phyloP scores from a whole-genome alignment of 2,888 invertebrate species.

The Hirtodrosophila duncani region DNA sequence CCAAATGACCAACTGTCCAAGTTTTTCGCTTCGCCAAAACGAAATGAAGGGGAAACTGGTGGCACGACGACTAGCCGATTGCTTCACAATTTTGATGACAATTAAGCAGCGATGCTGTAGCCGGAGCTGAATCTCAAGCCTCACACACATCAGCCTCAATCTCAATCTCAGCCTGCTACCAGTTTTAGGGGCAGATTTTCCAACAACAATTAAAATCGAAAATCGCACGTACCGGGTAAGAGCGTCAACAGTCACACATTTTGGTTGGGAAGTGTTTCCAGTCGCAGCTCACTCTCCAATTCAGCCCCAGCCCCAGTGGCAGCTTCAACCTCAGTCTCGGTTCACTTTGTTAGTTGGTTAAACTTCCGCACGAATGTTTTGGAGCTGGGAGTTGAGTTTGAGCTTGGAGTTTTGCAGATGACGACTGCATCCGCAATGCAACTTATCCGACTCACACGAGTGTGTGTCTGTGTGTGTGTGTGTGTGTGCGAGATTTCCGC shows the following conservation, averaged over 20 bases:
- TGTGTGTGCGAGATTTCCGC: constrained; percentile 63
- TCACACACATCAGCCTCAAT: constrained; percentile 25
- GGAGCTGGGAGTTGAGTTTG: constrained; percentile 4
- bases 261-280: constrained; percentile 50
- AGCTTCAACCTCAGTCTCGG: constrained; percentile 32
- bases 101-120: constrained; percentile 35
- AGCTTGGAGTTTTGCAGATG: constrained; percentile 10
- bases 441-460: too few relatives aligned
- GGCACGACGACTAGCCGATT: too few relatives aligned
- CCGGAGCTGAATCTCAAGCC: too few relatives aligned
- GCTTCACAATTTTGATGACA: constrained; percentile 42
- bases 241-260: constrained; percentile 43
- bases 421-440: constrained; percentile 63
- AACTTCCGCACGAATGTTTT: constrained; percentile 51
- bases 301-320: constrained; percentile 25
- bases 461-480: too few relatives aligned
- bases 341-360: constrained; percentile 61
- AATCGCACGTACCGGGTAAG: constrained; percentile 31
- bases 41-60: constrained; percentile 24
- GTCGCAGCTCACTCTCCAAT: too few relatives aligned
- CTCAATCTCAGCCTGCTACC: constrained; percentile 24
- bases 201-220: constrained; percentile 48
- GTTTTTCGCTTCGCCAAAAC: constrained; percentile 27
- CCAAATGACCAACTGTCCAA: constrained; percentile 69
- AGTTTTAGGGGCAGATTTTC: constrained; percentile 27